Conservation (phyloP, 2,797 vertebrate genomes). For the Sylvilagus floridanus region DNA sequence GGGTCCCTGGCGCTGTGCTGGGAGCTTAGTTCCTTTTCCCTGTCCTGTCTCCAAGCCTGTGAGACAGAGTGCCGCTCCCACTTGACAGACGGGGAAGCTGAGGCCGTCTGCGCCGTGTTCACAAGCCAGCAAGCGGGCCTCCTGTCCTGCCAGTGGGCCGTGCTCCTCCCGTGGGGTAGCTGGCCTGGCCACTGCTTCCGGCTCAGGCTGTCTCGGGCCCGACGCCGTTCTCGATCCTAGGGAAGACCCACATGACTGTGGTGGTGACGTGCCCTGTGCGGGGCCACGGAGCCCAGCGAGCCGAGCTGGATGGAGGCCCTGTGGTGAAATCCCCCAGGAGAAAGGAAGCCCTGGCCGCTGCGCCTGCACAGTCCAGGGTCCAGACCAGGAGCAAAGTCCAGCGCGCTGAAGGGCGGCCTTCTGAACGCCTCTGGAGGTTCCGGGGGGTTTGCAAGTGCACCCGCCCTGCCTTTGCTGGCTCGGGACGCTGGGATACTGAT, state of each 20-base stretch:
- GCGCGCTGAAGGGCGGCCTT: neutral
- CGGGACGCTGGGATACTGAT: neutral
- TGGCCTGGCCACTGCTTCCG: no score
- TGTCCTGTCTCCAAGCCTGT: neutral
- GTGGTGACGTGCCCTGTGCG: rapidly evolving
- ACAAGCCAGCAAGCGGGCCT: neutral
- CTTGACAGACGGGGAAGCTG: neutral
- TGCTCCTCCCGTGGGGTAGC: neutral
- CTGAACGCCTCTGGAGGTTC: neutral
- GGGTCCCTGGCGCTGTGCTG: neutral
- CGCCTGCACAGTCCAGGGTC: no score
- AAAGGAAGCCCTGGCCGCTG: rapidly evolving
- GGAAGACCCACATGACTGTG: no score
- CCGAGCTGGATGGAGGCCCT: neutral
- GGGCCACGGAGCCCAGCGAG: neutral
- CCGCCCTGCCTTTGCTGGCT: neutral
- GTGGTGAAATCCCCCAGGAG: neutral
- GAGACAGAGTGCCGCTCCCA: neutral
- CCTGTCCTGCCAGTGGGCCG: rapidly evolving
- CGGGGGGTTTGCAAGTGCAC: neutral
- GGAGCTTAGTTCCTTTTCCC: neutral
- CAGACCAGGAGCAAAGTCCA: neutral
- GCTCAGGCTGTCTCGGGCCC: neutral
- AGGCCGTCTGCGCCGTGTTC: neutral
- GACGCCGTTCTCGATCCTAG: rapidly evolving